Evolutionary conservation across 2,113 vertebrate genomes (phyloP).

Genomic region (Periophthalmus modestus): DNA sequence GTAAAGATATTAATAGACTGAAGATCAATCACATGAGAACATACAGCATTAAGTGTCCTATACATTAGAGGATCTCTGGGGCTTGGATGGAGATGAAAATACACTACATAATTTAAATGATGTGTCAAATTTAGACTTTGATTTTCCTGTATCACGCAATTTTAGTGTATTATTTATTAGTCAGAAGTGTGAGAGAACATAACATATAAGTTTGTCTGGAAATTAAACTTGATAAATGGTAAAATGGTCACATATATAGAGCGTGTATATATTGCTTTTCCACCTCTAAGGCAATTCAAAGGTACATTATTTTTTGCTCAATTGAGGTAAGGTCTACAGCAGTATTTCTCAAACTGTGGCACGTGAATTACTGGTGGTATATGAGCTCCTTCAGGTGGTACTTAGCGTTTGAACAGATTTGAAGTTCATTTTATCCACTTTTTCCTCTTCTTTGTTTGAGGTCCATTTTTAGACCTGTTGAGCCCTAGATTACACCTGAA

Average conservation of each 20-base stretch:
- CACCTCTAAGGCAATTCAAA: no score
- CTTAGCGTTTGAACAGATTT: no score
- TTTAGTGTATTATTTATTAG: neutral
- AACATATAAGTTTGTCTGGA: neutral
- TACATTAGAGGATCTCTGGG: neutral
- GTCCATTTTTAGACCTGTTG: no score
- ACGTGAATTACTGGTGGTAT: no score
- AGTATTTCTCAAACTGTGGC: no score
- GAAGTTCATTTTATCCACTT: no score
- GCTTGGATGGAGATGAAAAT: neutral
- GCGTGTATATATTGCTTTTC: no score
- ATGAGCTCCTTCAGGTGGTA: no score
- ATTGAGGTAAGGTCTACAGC: no score
- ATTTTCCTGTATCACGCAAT: neutral
- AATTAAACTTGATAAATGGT: neutral
- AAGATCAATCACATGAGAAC: conserved; percentile 33
- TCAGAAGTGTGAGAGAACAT: neutral
- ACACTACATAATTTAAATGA: neutral
- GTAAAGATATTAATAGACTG: conserved; percentile 34
- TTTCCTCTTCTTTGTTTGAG: no score
- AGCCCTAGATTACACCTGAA: no score
- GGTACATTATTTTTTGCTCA: no score
- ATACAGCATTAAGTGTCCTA: neutral
- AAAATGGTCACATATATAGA: neutral
- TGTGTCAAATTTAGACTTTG: neutral